Conservation (phyloP, 2,888 invertebrate species). For the Myathropa florea region DNA sequence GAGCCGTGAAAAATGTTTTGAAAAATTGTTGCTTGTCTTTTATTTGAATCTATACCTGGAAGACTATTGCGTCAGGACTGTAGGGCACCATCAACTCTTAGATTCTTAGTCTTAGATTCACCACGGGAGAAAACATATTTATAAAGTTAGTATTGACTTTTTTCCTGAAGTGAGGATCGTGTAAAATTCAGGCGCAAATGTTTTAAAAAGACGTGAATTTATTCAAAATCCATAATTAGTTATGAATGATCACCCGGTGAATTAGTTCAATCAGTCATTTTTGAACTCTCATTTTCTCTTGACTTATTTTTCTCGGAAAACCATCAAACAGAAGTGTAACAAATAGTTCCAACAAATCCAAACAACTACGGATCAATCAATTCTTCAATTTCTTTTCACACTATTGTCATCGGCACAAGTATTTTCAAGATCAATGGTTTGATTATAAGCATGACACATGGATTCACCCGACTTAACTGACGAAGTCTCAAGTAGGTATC, state of each 20-base stretch:
- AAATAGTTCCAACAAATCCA: conserved; percentile 5
- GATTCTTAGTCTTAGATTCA: too few relatives aligned
- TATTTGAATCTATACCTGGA: too few relatives aligned
- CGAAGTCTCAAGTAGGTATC: conserved; percentile 22
- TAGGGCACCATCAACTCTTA: too few relatives aligned
- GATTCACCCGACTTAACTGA: not conserved
- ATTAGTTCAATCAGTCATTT: not conserved
- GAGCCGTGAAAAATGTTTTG: too few relatives aligned
- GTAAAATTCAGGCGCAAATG: too few relatives aligned
- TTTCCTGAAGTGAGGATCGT: too few relatives aligned
- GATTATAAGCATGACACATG: conserved; percentile 3
- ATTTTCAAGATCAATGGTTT: conserved; percentile 27
- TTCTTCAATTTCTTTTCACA: not conserved
- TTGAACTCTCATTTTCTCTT: conserved; percentile 11
- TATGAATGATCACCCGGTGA: not conserved
- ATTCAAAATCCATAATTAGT: too few relatives aligned
- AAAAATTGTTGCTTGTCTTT: too few relatives aligned
- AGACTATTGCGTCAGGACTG: too few relatives aligned
- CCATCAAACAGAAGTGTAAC: not conserved
- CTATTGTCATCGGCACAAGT: not conserved
- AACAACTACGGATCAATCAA: conserved; percentile 11
- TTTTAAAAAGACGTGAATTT: too few relatives aligned
- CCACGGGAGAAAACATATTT: too few relatives aligned
- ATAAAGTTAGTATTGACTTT: too few relatives aligned
- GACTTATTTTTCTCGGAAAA: not conserved